These are phyloP conservation scores for Carassius auratus DNA, from an alignment of 2,113 vertebrate genomes.

Conservation along the genomic window DNA sequence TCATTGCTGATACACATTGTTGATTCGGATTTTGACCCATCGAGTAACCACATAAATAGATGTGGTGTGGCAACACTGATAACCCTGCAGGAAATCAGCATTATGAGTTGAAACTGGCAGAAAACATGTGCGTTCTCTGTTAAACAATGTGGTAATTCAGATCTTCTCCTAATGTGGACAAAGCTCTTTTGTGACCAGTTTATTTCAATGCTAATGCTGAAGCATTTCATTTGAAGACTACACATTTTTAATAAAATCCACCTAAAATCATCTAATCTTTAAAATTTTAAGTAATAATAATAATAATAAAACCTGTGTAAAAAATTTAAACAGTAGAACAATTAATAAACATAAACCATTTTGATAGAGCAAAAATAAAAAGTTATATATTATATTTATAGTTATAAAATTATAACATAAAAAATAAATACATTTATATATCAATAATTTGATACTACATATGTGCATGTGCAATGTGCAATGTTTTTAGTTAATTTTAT, in stretches of 20 bases:
- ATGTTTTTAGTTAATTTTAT: no score
- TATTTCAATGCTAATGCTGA: not conserved
- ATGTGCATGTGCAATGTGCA: no score
- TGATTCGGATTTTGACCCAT: slow-evolving; percentile 1
- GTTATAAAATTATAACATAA: no score
- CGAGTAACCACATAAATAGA: slow-evolving; percentile 11
- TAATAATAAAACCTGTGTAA: no score
- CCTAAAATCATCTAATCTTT: not conserved
- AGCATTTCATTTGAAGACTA: not conserved
- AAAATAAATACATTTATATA: no score
- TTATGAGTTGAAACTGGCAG: not conserved
- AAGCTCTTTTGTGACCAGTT: not conserved
- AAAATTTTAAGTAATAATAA: no score
- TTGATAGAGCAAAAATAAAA: no score
- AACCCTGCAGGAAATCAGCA: slow-evolving; percentile 6
- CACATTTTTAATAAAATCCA: not conserved
- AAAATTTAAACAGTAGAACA: no score
- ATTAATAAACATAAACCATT: no score
- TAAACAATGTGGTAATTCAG: not conserved
- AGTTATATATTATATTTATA: no score
- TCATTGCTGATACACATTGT: not conserved
- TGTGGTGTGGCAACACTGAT: slow-evolving; percentile 18
- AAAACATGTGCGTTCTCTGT: not conserved
- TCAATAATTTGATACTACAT: no score
- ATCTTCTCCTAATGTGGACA: not conserved